Base-by-base conservation (phyloP, 2,797 vertebrate genomes). In the Muscicapa comitata region DNA sequence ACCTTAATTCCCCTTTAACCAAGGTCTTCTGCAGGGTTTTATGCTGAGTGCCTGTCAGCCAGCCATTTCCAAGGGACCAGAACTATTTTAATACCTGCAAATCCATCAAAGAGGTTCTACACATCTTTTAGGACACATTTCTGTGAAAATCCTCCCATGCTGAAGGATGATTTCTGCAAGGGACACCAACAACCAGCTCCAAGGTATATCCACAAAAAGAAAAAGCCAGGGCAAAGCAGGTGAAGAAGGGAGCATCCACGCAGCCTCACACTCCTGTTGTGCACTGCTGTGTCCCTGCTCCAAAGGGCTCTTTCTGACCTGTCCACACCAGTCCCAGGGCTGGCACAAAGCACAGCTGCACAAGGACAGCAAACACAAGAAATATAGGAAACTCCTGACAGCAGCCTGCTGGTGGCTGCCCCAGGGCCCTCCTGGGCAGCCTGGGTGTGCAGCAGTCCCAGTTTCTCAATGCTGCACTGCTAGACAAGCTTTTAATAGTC, bases 291-390 rank as follows among this genome's bases (percentile, higher is more conserved):
- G 42, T 61, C 29, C 55, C 43, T 58, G 53, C 26, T 86, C 63
- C 75, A 26, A 16, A 16, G 45, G 21, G 25, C 23, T 25, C 28
- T 33, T 26, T 31, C 38, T 33, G 35, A 70, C 33, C 19, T 72
- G n/a, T 11, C 47, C 63, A 15, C 55, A 9, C 70, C 2, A 0
- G 21, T 42, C 7, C 29, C 11, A 38, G 57, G 26, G 43, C 61
- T 68, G 55, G 43, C 68, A 63, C 0, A 0, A 59, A n/a, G 23
- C 65, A 63, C 0, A 0, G 47, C 50, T 11, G 4, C 5, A 9
- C 70, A 33, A 50, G 11, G 38, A 37, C 38, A 42, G 12, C 0
- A 0, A 80, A 33, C 1, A 1, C 17, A 70, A 42, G 48, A 70
- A 90, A 59, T 17, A 23, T 7, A 17, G 33, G 38, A 62, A 80